Base-by-base conservation (phyloP, 2,113 vertebrate species). In the Mobula hypostoma region DNA sequence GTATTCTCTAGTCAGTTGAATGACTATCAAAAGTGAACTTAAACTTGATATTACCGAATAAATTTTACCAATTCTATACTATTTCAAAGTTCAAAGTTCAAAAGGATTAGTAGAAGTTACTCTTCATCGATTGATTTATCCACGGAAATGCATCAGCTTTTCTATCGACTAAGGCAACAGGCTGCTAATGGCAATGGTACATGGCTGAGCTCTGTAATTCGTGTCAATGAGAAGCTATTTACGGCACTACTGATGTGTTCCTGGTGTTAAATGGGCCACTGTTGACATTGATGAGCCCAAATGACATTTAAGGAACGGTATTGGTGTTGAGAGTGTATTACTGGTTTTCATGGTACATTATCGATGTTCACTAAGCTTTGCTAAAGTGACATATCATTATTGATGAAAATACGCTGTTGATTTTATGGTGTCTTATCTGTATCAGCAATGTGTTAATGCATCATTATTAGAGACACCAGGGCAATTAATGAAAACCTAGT, bases 151-250 rank as follows among this genome's bases (percentile, higher is more conserved):
- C 4, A 68, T 7, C 61, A n/a, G n/a, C 61, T 32, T 66, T 32
- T 66, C 66, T 68, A 90, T 90, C 66, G 85, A 90, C 85, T 32
- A 90, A 90, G 32, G 29, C 85, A 90, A 66, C 66, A 36, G 32
- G 2, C 85, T 36, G 29, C 63, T 90, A n/a, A 90, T 32, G 61
- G 40, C 66, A 66, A 90, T 32, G 6, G 29, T 4, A 7, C 7
- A n/a, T 29, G 12, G 85, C 32, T 32, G 29, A 66, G n/a, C 61
- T 90, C 85, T 15, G n/a, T 68, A 32, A 90, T 66, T 66, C 32
- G 61, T 90, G 61, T 32, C 85, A 90, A 68, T 66, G 85, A 90
- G 32, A 0, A 66, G 58, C 61, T 90, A 63, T 90, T 66, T 19
- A 32, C 66, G 85, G 58, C n/a, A 32, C 66, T 90, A 90, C n/a